Evolutionary conservation across 2,888 invertebrate genomes (phyloP).

Genomic region (Tachystola acroxantha): DNA sequence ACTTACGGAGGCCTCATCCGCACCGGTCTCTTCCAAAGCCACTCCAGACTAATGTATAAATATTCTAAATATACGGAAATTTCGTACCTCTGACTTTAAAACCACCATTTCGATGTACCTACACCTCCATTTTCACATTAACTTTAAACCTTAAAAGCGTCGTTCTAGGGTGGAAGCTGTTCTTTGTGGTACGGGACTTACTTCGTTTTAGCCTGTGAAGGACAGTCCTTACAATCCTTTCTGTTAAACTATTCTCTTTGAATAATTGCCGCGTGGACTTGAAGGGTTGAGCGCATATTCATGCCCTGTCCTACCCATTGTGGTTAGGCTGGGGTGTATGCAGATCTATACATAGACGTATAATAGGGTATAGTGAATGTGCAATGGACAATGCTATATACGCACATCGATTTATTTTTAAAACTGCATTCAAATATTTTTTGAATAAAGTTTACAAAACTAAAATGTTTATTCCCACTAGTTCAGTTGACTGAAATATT

Average conservation of each 20-base stretch:
- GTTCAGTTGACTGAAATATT: too few relatives aligned
- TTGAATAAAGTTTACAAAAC: too few relatives aligned
- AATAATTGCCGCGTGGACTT: constrained; percentile 78
- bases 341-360: constrained; percentile 7
- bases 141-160: too few relatives aligned
- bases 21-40: constrained; percentile 47
- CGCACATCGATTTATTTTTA: not conserved
- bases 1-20: constrained; percentile 61
- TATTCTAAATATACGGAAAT: constrained; percentile 73
- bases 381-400: constrained; percentile 1
- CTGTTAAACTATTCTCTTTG: constrained; percentile 79
- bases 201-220: constrained; percentile 19
- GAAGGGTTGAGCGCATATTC: constrained; percentile 74
- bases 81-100: constrained; percentile 29
- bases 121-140: too few relatives aligned
- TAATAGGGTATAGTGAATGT: constrained; percentile 9
- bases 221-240: constrained; percentile 71
- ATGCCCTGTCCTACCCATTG: constrained; percentile 65
- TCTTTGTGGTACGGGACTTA: constrained; percentile 12
- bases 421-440: too few relatives aligned
- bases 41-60: constrained; percentile 69
- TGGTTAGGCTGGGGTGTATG: constrained; percentile 47
- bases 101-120: constrained; percentile 1
- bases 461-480: too few relatives aligned
- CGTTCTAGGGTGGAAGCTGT: too few relatives aligned